Conservation (phyloP, 2,113 vertebrate species). For the Xiphorhynchus elegans region DNA sequence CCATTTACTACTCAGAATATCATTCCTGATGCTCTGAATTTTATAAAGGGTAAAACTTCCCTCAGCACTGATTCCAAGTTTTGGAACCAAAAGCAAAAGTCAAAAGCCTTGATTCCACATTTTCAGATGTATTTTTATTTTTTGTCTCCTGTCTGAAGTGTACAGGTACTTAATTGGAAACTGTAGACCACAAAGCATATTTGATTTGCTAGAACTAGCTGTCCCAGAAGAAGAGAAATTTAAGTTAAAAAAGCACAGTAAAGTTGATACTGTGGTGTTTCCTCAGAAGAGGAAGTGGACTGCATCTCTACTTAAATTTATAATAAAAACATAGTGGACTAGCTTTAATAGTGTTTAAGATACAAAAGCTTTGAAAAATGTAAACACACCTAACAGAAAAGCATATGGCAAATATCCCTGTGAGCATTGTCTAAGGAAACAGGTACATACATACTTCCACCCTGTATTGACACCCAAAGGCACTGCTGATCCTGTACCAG, state of each 20-base stretch:
- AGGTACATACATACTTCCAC: accelerated
- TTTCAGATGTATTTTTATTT: not conserved
- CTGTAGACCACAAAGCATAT: not conserved
- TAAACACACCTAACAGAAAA: not conserved
- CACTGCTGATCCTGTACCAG: not conserved
- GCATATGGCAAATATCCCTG: not conserved
- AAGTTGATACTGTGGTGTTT: not conserved
- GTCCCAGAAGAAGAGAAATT: not conserved
- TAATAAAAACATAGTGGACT: not conserved
- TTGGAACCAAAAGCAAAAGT: not conserved
- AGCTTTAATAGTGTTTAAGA: not conserved
- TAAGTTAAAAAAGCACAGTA: not conserved
- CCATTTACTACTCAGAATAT: not conserved
- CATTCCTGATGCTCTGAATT: not conserved
- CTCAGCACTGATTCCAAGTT: not conserved
- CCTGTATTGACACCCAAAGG: not conserved
- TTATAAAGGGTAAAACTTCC: not conserved
- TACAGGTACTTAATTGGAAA: not conserved
- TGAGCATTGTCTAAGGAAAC: not conserved
- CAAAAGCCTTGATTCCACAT: not conserved
- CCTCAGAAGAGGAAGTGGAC: not conserved
- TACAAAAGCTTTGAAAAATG: not conserved
- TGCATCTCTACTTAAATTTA: not conserved
- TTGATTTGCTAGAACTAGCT: not conserved
- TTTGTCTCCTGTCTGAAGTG: not conserved